Conservation (phyloP, 2,113 vertebrate genomes). For the Oncorhynchus tshawytscha region DNA sequence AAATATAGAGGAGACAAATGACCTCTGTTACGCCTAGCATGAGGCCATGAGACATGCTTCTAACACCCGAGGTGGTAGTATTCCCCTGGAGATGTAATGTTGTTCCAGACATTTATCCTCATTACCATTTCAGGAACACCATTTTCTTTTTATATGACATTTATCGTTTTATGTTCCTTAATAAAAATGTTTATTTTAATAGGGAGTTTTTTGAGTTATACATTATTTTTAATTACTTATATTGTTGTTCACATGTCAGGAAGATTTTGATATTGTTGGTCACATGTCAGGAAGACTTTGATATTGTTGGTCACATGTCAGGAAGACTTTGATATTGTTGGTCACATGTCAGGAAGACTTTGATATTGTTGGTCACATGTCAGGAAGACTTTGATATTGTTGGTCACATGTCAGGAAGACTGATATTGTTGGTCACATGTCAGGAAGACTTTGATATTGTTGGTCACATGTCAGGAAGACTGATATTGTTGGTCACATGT, state of each 20-base stretch:
- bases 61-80: conserved; percentile 18
- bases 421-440: no score
- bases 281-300: no score
- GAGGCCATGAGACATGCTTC: conserved; percentile 41
- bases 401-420: no score
- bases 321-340: conserved; percentile 1
- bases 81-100: conserved; percentile 36
- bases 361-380: no score
- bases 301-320: no score
- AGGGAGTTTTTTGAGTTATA: not conserved
- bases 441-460: not conserved
- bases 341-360: conserved; percentile 20
- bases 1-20: conserved; percentile 48
- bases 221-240: conserved; percentile 7
- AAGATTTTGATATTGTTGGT: no score
- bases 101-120: conserved; percentile 62
- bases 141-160: conserved; percentile 20
- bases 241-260: no score
- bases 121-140: conserved; percentile 48
- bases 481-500: no score
- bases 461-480: conserved; percentile 26
- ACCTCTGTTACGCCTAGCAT: conserved; percentile 42
- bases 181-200: conserved; percentile 47
- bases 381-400: no score
- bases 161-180: conserved; percentile 45